Base-by-base conservation (phyloP, 1,140 invertebrate genomes). In the Brachionus calyciflorus region DNA sequence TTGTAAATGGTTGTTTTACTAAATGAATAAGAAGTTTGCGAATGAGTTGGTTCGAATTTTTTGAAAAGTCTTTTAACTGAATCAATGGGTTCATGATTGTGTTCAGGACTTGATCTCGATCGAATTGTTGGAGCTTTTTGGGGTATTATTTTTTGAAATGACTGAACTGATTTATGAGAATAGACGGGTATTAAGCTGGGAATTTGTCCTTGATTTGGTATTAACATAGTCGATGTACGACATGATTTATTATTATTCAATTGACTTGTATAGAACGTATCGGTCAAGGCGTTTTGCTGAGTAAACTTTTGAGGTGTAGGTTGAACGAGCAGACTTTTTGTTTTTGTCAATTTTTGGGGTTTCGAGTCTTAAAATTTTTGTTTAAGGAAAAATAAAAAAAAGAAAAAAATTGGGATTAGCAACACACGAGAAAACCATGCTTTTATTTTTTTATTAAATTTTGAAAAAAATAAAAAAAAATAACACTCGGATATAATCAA, bases 401-500 rank as follows among this genome's bases (percentile, higher is more conserved):
- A 33, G 55, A 30, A 19, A 37, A 17, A 17, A 17, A 60, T 33
- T 17, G 19, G 3, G 17, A 49, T 49, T 12, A 49, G 28, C 30
- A 28, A 60, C 55, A 9, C 55, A 33, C 37, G 30, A 26, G 14
- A 60, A 60, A 60, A 60, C 26, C 60, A 65, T 65, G 60, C 60
- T 44, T 21, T 14, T 65, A n/a, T n/a, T n/a, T n/a, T n/a, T n/a
- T n/a, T n/a, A n/a, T n/a, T n/a, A n/a, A n/a, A n/a, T n/a, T n/a
- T n/a, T n/a, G n/a, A n/a, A n/a, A n/a, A n/a, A n/a, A n/a, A n/a
- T n/a, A n/a, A n/a, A n/a, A n/a, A 44, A 37, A 65, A 44, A 26
- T 41, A 21, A 44, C 26, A 73, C 14, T 49, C 10, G 28, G 40
- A 49, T 24, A 28, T 24, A 10, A 9, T 9, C 3, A 33, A 57